Evolutionary conservation across 2,797 vertebrate genomes (phyloP).

Genomic region (Coilia nasus): DNA sequence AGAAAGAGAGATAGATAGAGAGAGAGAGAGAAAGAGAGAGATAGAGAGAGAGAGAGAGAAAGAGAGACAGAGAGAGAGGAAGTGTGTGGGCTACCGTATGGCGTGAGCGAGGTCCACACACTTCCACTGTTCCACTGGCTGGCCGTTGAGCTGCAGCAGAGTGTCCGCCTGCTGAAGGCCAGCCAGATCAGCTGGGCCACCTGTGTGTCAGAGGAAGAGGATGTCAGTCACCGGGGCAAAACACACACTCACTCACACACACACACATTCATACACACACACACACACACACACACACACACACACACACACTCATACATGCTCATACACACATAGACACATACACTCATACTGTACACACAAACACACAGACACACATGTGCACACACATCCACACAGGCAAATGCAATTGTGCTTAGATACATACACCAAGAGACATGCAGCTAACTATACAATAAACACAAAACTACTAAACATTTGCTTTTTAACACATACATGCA

Average conservation of each 20-base stretch:
- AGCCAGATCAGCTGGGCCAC: slow-evolving; percentile 90
- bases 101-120: slow-evolving; percentile 92
- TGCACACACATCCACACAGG: too few relatives aligned
- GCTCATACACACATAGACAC: background rate
- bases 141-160: slow-evolving; percentile 88
- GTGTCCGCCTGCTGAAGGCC: slow-evolving; percentile 92
- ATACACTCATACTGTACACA: background rate
- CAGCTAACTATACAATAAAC: too few relatives aligned
- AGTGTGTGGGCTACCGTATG: slow-evolving; percentile 80
- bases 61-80: background rate
- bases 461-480: too few relatives aligned
- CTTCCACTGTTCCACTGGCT: slow-evolving; percentile 94
- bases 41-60: background rate
- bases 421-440: background rate
- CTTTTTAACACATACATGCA: background rate
- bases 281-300: background rate
- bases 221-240: background rate
- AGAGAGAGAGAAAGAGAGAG: background rate
- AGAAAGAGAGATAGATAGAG: background rate
- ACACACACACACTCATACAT: background rate
- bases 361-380: background rate
- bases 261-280: slow-evolving; percentile 25
- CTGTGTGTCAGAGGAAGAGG: slow-evolving; percentile 60
- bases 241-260: slow-evolving; percentile 21
- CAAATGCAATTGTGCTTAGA: too few relatives aligned